Conservation (phyloP, 2,888 invertebrate species). For the Gortyna flavago region DNA sequence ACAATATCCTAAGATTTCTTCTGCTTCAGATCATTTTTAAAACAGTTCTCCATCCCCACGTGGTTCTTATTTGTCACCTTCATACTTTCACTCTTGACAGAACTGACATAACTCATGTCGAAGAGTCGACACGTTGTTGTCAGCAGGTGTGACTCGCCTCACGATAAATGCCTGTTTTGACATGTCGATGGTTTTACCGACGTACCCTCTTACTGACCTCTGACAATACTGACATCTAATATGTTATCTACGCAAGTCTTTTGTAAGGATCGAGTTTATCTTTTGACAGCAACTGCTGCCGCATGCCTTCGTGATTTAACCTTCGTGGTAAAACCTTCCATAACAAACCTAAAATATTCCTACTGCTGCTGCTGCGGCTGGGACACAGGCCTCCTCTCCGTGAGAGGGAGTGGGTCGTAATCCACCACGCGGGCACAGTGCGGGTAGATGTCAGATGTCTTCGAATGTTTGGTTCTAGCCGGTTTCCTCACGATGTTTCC, state of each 20-base stretch:
- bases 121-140: background rate
- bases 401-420: background rate
- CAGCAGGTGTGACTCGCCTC: background rate
- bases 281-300: background rate
- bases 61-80: background rate
- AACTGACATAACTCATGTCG: background rate
- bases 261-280: background rate
- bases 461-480: background rate
- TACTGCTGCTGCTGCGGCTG: too few relatives aligned
- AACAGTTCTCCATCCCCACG: background rate
- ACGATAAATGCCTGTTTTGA: background rate
- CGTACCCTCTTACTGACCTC: background rate
- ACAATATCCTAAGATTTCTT: background rate
- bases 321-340: background rate
- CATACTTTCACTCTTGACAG: background rate
- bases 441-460: background rate
- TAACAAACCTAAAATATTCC: background rate
- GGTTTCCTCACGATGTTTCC: background rate
- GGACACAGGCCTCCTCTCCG: background rate
- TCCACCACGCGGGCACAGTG: background rate
- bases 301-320: too few relatives aligned
- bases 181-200: background rate
- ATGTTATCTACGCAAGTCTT: background rate
- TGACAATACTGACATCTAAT: background rate
- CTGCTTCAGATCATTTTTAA: background rate